These are phyloP conservation scores for Diploptera punctata DNA, from an alignment of 2,888 invertebrate genomes.

Conservation along the genomic window DNA sequence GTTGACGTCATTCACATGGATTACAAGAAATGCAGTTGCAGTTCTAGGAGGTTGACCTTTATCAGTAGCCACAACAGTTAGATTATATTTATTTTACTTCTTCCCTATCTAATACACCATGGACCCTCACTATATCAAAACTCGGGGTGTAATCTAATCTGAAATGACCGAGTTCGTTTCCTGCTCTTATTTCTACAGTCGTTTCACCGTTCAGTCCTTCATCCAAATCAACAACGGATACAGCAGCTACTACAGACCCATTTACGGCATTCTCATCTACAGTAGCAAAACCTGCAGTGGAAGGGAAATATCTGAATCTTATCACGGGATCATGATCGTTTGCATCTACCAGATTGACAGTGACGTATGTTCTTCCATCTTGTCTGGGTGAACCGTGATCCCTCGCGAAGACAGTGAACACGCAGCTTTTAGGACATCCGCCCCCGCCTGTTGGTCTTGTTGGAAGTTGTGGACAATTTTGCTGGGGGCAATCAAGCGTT, in stretches of 20 bases:
- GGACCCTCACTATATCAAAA: constrained; percentile 89
- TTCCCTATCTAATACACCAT: constrained; percentile 90
- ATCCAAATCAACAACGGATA: constrained; percentile 91
- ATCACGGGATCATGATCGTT: constrained; percentile 95
- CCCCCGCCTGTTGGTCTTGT: constrained; percentile 51
- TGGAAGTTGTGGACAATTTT: constrained; percentile 68
- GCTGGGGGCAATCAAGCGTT: constrained; percentile 75
- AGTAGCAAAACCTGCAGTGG: constrained; percentile 85
- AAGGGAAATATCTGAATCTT: constrained; percentile 83
- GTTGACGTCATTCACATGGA: constrained; percentile 95
- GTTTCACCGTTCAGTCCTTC: constrained; percentile 93
- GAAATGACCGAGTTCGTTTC: constrained; percentile 92
- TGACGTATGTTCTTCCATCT: constrained; percentile 91
- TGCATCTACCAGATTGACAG: constrained; percentile 89
- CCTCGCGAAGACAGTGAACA: constrained; percentile 91
- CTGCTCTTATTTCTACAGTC: constrained; percentile 80
- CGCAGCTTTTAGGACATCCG: constrained; percentile 88
- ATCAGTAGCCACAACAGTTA: constrained; percentile 91
- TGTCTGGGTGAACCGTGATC: constrained; percentile 92
- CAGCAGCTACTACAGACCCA: constrained; percentile 91
- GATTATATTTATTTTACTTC: constrained; percentile 92
- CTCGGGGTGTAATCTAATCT: constrained; percentile 80
- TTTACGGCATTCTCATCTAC: constrained; percentile 94
- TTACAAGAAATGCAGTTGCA: constrained; percentile 87
- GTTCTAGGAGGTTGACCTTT: constrained; percentile 87